phyloP scores from a whole-genome alignment of 2,797 vertebrate species.

The Myotis daubentonii region DNA sequence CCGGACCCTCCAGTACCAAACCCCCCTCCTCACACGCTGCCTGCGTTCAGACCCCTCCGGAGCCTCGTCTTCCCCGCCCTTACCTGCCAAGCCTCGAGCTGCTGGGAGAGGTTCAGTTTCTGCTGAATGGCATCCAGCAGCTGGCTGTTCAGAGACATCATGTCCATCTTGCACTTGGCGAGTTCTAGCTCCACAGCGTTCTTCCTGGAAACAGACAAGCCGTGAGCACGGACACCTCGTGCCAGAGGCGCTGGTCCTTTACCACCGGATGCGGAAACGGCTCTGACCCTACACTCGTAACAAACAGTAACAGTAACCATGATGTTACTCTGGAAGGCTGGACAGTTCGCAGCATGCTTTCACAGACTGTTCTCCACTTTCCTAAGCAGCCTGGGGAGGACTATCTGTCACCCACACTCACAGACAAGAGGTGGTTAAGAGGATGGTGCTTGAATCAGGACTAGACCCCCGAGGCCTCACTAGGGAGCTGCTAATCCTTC shows the following conservation, averaged over 20 bases:
- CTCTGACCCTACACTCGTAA: background rate
- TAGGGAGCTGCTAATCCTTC: background rate
- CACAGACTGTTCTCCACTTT: background rate
- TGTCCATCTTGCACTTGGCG: constrained; percentile 97
- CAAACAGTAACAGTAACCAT: background rate
- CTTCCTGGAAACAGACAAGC: constrained; percentile 88
- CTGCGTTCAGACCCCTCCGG: background rate
- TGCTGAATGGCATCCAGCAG: constrained; percentile 98
- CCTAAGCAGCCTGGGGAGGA: background rate
- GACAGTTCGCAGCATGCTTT: background rate
- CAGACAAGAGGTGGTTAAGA: background rate
- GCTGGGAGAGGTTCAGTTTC: constrained; percentile 98
- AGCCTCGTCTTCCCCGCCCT: background rate
- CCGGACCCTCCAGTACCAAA: background rate
- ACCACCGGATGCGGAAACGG: background rate
- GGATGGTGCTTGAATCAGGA: background rate
- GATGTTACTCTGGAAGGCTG: background rate
- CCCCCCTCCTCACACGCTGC: background rate
- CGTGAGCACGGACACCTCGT: background rate
- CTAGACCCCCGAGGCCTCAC: background rate
- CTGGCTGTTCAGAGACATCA: constrained; percentile 98
- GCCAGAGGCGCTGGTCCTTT: background rate
- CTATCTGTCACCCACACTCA: background rate
- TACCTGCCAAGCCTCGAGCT: constrained; percentile 99
- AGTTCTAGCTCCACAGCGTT: constrained; percentile 97